Evolutionary conservation across 2,888 invertebrate genomes (phyloP).

Genomic region (Platynereis dumerilii): DNA sequence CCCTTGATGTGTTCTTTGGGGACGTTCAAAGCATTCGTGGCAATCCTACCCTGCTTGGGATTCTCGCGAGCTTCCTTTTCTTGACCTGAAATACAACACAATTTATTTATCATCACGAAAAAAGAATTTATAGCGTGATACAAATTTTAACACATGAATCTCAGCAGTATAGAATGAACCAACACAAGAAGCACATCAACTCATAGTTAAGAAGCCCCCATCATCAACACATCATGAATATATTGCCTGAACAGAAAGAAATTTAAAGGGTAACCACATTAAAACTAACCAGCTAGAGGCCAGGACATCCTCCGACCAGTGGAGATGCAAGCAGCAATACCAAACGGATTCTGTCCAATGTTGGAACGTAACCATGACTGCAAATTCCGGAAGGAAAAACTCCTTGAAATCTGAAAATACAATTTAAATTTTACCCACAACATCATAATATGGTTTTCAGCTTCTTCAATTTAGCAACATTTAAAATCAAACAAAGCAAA

Average conservation of each 20-base stretch:
- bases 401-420: constrained; percentile 44
- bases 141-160: too few species aligned
- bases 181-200: too few species aligned
- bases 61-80: constrained; percentile 29
- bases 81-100: constrained; percentile 38
- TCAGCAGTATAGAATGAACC: too few species aligned
- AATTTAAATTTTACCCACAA: too few species aligned
- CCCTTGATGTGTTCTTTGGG: constrained; percentile 58
- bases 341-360: constrained; percentile 59
- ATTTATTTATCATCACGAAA: too few species aligned
- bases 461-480: too few species aligned
- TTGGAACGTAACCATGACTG: constrained; percentile 59
- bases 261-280: not conserved
- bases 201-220: too few species aligned
- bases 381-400: constrained; percentile 50
- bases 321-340: constrained; percentile 59
- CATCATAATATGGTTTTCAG: too few species aligned
- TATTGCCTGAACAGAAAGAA: too few species aligned
- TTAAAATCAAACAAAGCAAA: too few species aligned
- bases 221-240: too few species aligned
- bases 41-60: constrained; percentile 51
- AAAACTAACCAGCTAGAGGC: constrained; percentile 54
- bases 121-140: too few species aligned
- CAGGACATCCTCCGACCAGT: constrained; percentile 59
- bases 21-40: constrained; percentile 60